Evolutionary conservation across 2,797 vertebrate species (phyloP), one percentile per base, ranked within the genome.

Genomic region (Xenentodon cancila): DNA sequence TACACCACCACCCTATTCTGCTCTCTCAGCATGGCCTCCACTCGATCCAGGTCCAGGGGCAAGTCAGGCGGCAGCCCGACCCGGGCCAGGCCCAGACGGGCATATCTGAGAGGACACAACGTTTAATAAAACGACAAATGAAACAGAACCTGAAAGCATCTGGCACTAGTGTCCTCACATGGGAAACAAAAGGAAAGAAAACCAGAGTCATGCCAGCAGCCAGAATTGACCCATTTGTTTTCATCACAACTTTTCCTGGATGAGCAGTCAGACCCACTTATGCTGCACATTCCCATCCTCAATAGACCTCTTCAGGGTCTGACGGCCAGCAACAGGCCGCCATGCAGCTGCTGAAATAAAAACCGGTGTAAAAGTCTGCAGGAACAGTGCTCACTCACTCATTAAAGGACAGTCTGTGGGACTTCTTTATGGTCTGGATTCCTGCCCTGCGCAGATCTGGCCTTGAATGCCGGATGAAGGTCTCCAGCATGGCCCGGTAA

Each of bases 401-500:
- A 1, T 86, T 57, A 13, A 98, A 98, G 9, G 91, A 71, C 53
- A 98, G 84, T 11, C 79, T 8, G 1, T 98, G 94, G 0, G 93
- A 87, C 56, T 94, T 95, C 85, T 93, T 94, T 57, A 95, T 91
- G 0, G 94, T 94, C 86, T 97, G 97, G 79, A 99, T 92, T 2
- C 95, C 95, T 0, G 92, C 92, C 66, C 93, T 90, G 11, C 87
- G 89, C 25, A 94, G 91, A 18, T 88, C 45, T 0, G 96, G 96
- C 20, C 75, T 89, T 0, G 84, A 54, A 0, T 72, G 61, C 11
- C 94, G 89, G 86, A 98, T 94, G 68, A 97, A 83, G 0, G 81
- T 92, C 92, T 99, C 97, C 50, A 99, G 87, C 1, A 63, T 83
- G 0, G 96, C 97, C 0, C 97, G 91, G 85, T 97, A 97, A 83